Evolutionary conservation across 2,113 vertebrate genomes (phyloP), one percentile per base, ranked within the genome.

Genomic region (Alosa alosa): DNA sequence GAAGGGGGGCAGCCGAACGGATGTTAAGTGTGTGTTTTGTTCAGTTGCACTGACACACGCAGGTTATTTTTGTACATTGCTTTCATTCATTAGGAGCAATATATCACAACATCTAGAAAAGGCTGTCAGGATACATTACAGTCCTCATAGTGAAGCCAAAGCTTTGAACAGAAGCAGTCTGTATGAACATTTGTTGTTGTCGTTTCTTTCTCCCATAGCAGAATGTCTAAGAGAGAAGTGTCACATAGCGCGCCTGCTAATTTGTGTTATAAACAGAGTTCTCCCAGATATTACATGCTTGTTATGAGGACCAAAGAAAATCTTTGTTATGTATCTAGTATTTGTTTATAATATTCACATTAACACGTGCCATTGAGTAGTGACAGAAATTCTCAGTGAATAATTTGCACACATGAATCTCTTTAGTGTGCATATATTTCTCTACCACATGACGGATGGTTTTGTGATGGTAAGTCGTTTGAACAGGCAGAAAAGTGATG

Each of bases 341-440:
- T 78, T 47, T 68, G n/a, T 64, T 57, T 49, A 50, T 81, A 84
- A 84, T 82, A 81, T 50, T 25, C 60, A 83, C 39, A 68, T 82
- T 86, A 75, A 75, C 64, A 85, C 45, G n/a, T 84, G 64, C 6
- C 83, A 75, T 86, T 84, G 83, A 31, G 11, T 18, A 82, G 49
- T 81, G 83, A 60, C 85, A 52, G 50, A 82, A 31, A 31, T 31
- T 18, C 68, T 84, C 82, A 36, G 81, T 82, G 50, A 46, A 52
- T 81, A 17, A 36, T 6, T 78, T 55, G 20, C 86, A 60, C 83
- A 83, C 86, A 86, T 89, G 81, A 47, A 47, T 55, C 5, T 64
- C 22, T 64, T 6, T n/a, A 64, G 57, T 64, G 15, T 57, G 3
- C 17, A 11, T 18, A 15, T 18, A n/a, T 64, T 25, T 64, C 4